phyloP scores from a whole-genome alignment of 2,797 vertebrate genomes.

The Gymnopithys bicolor region DNA sequence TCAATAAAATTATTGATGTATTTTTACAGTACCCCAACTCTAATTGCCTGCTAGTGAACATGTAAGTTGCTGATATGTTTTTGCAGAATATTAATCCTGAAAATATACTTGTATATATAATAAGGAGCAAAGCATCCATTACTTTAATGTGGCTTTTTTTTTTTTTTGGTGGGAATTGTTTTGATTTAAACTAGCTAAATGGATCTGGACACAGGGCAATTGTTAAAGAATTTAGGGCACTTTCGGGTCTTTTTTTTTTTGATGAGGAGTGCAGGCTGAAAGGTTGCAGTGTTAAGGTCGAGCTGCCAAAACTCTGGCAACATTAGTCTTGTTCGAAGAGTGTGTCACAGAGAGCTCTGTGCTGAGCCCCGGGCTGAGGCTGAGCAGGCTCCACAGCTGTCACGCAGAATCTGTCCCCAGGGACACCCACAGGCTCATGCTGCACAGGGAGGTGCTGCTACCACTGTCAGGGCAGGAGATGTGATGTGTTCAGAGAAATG shows the following conservation, averaged over 20 bases:
- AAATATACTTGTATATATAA: background rate
- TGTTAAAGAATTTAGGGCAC: constrained; percentile 32
- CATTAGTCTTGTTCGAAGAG: background rate
- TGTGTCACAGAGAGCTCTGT: background rate
- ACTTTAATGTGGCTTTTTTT: background rate
- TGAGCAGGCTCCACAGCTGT: constrained; percentile 44
- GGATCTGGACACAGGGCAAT: background rate
- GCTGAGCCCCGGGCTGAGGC: background rate
- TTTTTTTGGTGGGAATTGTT: background rate
- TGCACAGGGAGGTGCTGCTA: background rate
- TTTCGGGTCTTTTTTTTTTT: constrained; percentile 21
- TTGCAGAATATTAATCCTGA: background rate
- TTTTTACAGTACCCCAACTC: background rate
- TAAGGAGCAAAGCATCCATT: background rate
- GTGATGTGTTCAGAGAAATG: background rate
- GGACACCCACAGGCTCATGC: background rate
- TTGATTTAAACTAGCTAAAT: constrained; percentile 27
- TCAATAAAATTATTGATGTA: background rate
- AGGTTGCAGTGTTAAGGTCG: constrained; percentile 1
- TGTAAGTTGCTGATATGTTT: background rate
- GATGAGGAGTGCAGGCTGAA: constrained; percentile 7
- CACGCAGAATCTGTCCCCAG: background rate
- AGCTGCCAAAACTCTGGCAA: constrained; percentile 31
- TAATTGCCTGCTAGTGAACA: background rate
- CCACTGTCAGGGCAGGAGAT: background rate